Conservation (phyloP, 2,888 invertebrate species). For the Proisotoma minuta region DNA sequence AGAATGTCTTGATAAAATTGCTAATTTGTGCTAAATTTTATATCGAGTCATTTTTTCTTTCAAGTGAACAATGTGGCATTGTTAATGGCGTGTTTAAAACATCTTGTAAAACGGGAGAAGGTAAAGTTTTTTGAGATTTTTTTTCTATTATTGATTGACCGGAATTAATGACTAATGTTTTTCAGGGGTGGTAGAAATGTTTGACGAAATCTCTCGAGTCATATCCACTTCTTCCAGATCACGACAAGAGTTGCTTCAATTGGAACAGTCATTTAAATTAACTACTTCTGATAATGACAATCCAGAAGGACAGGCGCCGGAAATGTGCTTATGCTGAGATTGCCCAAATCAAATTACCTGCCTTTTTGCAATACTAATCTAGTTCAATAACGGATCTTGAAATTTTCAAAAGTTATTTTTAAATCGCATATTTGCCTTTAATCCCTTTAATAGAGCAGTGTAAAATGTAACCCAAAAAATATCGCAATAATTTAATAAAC, state of each 20-base stretch:
- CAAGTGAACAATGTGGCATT: conserved; percentile 76
- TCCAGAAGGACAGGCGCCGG: conserved; percentile 12
- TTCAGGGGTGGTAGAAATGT: conserved; percentile 82
- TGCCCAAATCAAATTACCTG: not conserved
- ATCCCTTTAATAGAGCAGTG: too few relatives aligned
- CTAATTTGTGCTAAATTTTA: not conserved
- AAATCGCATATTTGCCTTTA: too few relatives aligned
- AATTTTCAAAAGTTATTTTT: not conserved
- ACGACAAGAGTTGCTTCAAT: conserved; percentile 26
- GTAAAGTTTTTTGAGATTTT: too few relatives aligned
- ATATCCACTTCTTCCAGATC: conserved; percentile 57
- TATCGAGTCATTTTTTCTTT: conserved; percentile 47
- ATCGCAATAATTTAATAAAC: too few relatives aligned
- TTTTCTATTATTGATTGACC: not conserved
- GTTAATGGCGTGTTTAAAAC: conserved; percentile 83
- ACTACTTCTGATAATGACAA: conserved; percentile 5
- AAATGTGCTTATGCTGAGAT: conserved; percentile 25
- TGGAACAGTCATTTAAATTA: conserved; percentile 27
- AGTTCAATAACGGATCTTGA: not conserved
- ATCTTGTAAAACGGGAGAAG: conserved; percentile 80
- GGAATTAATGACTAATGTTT: not conserved
- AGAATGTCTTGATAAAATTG: not conserved
- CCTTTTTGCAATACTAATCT: not conserved
- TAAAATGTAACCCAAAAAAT: not conserved
- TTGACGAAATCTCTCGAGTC: conserved; percentile 68